These are phyloP conservation scores for Rhodophaea formosa DNA, from an alignment of 2,888 invertebrate species.

Conservation along the genomic window DNA sequence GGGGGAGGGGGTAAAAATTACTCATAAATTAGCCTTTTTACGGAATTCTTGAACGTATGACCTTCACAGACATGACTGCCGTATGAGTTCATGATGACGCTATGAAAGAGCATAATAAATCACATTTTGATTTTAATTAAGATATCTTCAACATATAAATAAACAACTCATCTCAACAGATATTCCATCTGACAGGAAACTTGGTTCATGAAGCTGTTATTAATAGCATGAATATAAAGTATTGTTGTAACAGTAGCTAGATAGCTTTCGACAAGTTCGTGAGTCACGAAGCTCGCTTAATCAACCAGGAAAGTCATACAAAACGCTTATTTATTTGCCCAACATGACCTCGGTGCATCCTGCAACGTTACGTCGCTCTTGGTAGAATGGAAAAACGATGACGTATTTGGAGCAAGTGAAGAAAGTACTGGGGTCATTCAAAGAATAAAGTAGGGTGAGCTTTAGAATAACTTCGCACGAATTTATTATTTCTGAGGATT, in stretches of 20 bases:
- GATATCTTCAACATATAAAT: background rate
- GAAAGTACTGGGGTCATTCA: constrained; percentile 22
- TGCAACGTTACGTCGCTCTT: constrained; percentile 48
- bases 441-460: no score
- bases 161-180: background rate
- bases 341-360: constrained; percentile 51
- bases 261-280: constrained; percentile 68
- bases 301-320: constrained; percentile 69
- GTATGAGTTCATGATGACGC: no score
- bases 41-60: no score
- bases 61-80: no score
- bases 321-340: constrained; percentile 71
- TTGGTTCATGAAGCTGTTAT: constrained; percentile 2
- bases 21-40: no score
- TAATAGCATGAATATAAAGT: constrained; percentile 11
- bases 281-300: constrained; percentile 72
- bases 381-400: constrained; percentile 28
- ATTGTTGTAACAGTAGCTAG: constrained; percentile 51
- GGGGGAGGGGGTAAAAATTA: no score
- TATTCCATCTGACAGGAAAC: background rate
- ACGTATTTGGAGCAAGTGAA: constrained; percentile 26
- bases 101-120: background rate
- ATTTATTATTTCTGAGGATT: no score
- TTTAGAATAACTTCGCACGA: no score
- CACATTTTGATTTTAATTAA: background rate